Evolutionary conservation across 2,113 vertebrate species (phyloP).

Genomic region (Trematocara nigrifrons): DNA sequence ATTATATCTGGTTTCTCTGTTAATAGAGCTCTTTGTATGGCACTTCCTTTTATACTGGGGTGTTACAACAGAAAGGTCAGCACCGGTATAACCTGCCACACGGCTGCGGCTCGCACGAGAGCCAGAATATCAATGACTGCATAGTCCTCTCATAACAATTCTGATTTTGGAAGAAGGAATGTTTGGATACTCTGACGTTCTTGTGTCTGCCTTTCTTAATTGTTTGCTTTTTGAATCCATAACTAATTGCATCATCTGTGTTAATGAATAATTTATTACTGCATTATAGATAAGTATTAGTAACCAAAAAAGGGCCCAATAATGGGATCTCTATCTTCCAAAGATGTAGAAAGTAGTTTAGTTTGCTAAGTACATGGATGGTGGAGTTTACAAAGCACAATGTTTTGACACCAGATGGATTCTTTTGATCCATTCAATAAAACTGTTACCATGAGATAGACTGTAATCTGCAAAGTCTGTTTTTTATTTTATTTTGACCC

Average conservation of each 20-base stretch:
- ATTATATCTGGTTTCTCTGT: conserved; percentile 67
- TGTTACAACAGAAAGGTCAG: conserved; percentile 69
- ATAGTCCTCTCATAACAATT: not conserved
- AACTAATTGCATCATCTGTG: not conserved
- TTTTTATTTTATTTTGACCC: not conserved
- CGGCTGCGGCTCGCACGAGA: not conserved
- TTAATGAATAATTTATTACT: not conserved
- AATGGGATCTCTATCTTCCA: not conserved
- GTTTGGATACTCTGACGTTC: not conserved
- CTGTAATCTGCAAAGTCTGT: not conserved
- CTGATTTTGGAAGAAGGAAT: not conserved
- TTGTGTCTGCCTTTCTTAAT: not conserved
- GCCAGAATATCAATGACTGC: not conserved
- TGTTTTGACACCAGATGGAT: not conserved
- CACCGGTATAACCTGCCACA: conserved; percentile 42
- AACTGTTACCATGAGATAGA: not conserved
- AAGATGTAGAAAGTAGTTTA: not conserved
- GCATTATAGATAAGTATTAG: not conserved
- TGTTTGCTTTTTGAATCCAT: not conserved
- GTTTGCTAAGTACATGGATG: not conserved
- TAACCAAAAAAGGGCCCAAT: not conserved
- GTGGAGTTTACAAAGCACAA: not conserved
- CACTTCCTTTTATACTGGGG: conserved; percentile 60
- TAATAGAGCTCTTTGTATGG: conserved; percentile 70
- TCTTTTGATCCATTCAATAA: not conserved